Conservation (phyloP, 2,113 vertebrate genomes). For the Garra rufa region DNA sequence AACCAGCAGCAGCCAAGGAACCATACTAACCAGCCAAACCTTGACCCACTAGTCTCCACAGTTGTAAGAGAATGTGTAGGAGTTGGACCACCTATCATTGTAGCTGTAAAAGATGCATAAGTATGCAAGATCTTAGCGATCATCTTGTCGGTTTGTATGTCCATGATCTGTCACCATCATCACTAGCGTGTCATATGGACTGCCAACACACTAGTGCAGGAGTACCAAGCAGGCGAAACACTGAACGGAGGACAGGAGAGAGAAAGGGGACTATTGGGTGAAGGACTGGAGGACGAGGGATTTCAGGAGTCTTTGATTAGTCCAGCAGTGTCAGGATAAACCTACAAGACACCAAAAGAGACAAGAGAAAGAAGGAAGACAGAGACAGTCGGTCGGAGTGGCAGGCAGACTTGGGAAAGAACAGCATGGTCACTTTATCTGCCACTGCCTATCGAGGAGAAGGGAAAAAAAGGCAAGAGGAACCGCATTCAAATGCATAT, state of each 20-base stretch:
- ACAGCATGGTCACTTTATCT: constrained; percentile 33
- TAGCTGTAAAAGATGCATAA: neutral
- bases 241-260: neutral
- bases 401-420: neutral
- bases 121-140: constrained; percentile 14
- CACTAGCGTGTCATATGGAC: neutral
- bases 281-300: neutral
- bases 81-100: constrained; percentile 29
- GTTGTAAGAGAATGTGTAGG: constrained; percentile 17
- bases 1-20: neutral
- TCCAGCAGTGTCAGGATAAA: constrained; percentile 6
- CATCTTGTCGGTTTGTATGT: constrained; percentile 12
- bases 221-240: neutral
- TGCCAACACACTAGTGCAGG: neutral
- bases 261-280: neutral
- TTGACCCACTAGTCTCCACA: neutral
- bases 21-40: neutral
- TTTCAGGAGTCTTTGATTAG: constrained; percentile 40
- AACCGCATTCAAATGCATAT: constrained; percentile 39
- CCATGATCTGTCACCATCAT: constrained; percentile 17
- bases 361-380: constrained; percentile 1
- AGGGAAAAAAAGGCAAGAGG: neutral
- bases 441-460: constrained; percentile 3
- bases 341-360: neutral
- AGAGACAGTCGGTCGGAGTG: neutral